Conservation (phyloP, 2,888 invertebrate genomes). For the Hypolimnas misippus region DNA sequence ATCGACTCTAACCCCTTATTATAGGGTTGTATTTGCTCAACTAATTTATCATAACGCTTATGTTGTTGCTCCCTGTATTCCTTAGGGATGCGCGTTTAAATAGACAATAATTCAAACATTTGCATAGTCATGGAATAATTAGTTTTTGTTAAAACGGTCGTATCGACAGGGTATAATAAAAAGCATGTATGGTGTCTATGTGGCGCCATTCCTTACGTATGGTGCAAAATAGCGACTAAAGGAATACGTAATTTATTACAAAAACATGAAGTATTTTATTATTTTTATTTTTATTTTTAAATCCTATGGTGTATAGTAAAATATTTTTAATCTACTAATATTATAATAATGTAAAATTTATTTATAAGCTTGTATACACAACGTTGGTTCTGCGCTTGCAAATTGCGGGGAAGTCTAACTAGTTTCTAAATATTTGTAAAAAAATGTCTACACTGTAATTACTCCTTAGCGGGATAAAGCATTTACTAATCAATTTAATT, state of each 20-base stretch:
- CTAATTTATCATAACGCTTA: neutral
- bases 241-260: neutral
- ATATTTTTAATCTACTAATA: no score
- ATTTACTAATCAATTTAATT: no score
- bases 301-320: neutral
- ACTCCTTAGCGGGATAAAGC: no score
- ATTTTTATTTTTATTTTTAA: neutral
- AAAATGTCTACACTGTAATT: no score
- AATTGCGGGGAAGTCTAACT: no score
- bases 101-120: constrained; percentile 18
- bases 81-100: constrained; percentile 7
- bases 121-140: constrained; percentile 27
- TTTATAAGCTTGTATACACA: no score
- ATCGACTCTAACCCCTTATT: neutral
- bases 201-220: no score
- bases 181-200: neutral
- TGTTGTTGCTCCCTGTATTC: neutral
- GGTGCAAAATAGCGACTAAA: no score
- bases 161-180: neutral
- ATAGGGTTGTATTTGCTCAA: neutral
- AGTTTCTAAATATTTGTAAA: no score
- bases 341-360: no score
- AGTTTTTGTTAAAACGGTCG: constrained; percentile 6
- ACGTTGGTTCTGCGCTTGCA: no score
- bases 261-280: neutral